A percentile compares a stretch with the other conserved stretches of the same genome.
phyloP scores from a whole-genome alignment of 2,113 vertebrate species.

The Lagopus muta region DNA sequence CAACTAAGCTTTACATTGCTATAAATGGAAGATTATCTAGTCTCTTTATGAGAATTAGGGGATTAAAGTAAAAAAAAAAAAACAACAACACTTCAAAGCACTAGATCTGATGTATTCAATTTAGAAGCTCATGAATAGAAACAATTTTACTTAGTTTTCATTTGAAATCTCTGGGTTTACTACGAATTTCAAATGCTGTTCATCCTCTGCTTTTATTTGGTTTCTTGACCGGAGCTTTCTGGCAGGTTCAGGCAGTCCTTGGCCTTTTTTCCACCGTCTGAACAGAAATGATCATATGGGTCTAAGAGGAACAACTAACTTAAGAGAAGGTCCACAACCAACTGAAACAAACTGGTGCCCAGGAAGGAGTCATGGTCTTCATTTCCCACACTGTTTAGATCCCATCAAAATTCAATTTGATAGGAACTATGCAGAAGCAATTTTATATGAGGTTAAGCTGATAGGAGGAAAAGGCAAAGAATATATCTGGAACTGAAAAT shows the following conservation, averaged over 20 bases:
- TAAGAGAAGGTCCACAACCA: not conserved
- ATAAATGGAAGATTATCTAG: conserved; percentile 21
- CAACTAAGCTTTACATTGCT: not conserved
- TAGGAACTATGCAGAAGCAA: not conserved
- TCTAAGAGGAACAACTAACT: not conserved
- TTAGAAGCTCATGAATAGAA: conserved; percentile 15
- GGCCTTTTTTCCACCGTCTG: not conserved
- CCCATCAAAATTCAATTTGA: not conserved
- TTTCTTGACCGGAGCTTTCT: not conserved
- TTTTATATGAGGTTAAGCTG: not conserved
- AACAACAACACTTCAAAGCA: conserved; percentile 9
- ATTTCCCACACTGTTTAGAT: not conserved
- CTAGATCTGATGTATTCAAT: conserved; percentile 13
- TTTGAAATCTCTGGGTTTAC: not conserved
- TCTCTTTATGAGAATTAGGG: not conserved
- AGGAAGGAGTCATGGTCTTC: not conserved
- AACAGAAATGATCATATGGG: not conserved
- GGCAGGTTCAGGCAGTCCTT: not conserved
- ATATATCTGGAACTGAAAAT: not conserved
- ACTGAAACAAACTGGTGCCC: not conserved
- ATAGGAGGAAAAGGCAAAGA: not conserved
- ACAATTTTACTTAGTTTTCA: not conserved
- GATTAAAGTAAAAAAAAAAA: conserved; percentile 22
- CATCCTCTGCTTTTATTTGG: not conserved
- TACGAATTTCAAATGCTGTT: not conserved